Base-by-base conservation (phyloP, 2,113 vertebrate species). In the Saguinus imperator region DNA sequence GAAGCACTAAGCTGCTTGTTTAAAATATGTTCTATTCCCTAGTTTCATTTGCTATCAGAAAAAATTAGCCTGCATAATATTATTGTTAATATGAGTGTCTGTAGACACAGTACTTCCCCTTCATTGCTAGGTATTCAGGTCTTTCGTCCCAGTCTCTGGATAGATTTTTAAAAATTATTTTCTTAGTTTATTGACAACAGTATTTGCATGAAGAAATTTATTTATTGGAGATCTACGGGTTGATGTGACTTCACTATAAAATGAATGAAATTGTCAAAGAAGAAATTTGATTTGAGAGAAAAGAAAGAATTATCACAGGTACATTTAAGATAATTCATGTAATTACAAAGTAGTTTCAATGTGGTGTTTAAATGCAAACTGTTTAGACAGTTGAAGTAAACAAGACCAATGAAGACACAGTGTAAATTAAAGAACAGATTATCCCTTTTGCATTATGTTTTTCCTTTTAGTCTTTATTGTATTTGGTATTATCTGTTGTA, bases 41-140 rank as follows among this genome's bases (percentile, higher is more conserved):
- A 14, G 32, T 87, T 72, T 84, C 94, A 75, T 75, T 97, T 94
- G 40, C 73, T 89, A 8, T 89, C 85, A 76, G 75, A 87, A 93
- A 50, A 68, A 86, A 94, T 20, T 68, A 68, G 20, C 21, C 58
- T 80, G 52, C 5, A 32, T 20, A 45, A 37, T 52, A 43, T 57
- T 79, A 52, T 68, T 43, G 50, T 29, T 48, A 93, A 58, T 72
- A 6, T 43, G 82, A 88, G 3, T 72, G 40, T 64, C 84, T 29
- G 18, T 29, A 43, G 92, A 82, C 83, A 79, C 7, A 64, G 14
- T 70, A 48, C 45, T 92, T 95, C 29, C 25, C 25, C 93, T 84
- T 82, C 21, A 77, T 50, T 91, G 18, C 9, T 83, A 35, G 50
- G 6, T 57, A 29, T 92, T 89, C 9, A 32, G 43, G 27, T 81